Evolutionary conservation across 2,888 invertebrate genomes (phyloP).

Genomic region (Reticulitermes lucifugus): DNA sequence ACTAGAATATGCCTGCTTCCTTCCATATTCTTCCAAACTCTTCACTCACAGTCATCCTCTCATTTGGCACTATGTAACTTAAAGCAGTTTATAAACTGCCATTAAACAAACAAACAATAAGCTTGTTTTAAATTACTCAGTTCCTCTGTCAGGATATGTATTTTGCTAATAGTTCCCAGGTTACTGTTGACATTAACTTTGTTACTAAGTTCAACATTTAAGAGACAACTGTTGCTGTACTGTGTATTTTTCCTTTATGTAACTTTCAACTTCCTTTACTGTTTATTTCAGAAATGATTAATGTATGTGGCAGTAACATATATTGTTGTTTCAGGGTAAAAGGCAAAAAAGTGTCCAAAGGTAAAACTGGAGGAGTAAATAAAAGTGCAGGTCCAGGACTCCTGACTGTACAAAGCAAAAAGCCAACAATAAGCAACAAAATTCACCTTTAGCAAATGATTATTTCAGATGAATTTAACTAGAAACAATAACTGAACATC

Average conservation of each 20-base stretch:
- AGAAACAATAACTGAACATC: too few relatives aligned
- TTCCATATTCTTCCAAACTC: too few relatives aligned
- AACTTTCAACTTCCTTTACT: background rate
- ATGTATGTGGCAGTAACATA: background rate
- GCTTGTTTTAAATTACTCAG: too few relatives aligned
- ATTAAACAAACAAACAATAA: too few relatives aligned
- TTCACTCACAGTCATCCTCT: too few relatives aligned
- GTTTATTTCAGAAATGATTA: background rate
- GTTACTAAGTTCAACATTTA: background rate
- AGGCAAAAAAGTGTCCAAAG: background rate
- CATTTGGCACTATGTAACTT: too few relatives aligned
- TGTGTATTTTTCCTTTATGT: background rate
- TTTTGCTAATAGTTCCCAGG: too few relatives aligned
- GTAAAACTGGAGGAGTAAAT: background rate
- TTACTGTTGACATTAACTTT: too few relatives aligned
- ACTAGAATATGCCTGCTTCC: too few relatives aligned
- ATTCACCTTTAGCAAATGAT: background rate
- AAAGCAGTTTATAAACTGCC: too few relatives aligned
- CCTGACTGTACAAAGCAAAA: background rate
- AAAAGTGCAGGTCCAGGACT: background rate
- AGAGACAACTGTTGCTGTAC: background rate
- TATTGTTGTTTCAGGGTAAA: background rate
- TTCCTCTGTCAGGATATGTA: too few relatives aligned
- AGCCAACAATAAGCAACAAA: conserved; percentile 7
- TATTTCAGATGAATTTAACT: too few relatives aligned